These are phyloP conservation scores for Epinotia demarniana DNA, from an alignment of 2,888 invertebrate species.

Conservation along the genomic window DNA sequence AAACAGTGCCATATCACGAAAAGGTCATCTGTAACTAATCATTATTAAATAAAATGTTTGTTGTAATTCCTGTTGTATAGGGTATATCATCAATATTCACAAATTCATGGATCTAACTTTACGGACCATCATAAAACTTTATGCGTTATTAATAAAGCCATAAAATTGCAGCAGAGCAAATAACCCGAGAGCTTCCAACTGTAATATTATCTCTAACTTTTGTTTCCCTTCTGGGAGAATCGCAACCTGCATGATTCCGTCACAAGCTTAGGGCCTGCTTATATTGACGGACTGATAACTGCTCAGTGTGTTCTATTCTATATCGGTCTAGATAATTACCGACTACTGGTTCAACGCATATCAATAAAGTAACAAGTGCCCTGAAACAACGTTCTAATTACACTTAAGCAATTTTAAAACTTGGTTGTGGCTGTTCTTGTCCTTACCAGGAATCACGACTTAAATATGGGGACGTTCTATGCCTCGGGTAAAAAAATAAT, in stretches of 20 bases:
- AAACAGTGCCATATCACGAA: neutral
- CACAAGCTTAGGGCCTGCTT: neutral
- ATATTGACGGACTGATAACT: too few relatives aligned
- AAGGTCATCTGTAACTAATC: neutral
- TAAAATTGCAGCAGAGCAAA: constrained; percentile 9
- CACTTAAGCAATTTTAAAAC: neutral
- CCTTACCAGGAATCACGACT: neutral
- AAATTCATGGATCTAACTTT: constrained; percentile 18
- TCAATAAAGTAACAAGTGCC: too few relatives aligned
- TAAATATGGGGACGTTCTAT: neutral
- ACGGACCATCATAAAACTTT: constrained; percentile 13
- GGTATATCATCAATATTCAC: constrained; percentile 13
- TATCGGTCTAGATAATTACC: neutral
- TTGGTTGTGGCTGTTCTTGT: neutral
- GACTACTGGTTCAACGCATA: too few relatives aligned
- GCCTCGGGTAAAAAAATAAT: neutral
- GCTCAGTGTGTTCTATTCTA: neutral
- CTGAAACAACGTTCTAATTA: too few relatives aligned
- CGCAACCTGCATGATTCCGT: constrained; percentile 7
- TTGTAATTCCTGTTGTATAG: neutral
- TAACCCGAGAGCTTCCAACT: neutral
- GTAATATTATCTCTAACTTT: constrained; percentile 33
- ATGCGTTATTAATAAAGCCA: constrained; percentile 27
- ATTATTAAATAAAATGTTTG: neutral
- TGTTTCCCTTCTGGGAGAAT: constrained; percentile 2